Conservation (phyloP, 2,113 vertebrate species). For the Hippocampus mohnikei region DNA sequence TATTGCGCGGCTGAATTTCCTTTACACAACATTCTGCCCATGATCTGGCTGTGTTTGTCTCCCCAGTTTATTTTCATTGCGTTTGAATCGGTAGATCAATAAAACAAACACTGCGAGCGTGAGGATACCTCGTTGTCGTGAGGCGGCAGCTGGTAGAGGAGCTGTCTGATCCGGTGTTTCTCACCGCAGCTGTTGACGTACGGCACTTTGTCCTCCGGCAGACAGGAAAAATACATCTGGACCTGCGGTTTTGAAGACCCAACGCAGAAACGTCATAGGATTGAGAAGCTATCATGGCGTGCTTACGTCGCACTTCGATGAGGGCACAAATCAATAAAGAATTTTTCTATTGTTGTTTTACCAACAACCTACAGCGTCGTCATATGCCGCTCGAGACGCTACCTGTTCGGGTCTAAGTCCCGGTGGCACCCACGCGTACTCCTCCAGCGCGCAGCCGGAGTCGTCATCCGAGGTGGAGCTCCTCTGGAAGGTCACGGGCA, state of each 20-base stretch:
- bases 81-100: no score
- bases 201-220: slow-evolving; percentile 92
- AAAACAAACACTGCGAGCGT: no score
- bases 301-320: background rate
- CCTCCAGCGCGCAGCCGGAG: slow-evolving; percentile 91
- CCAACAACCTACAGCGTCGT: background rate
- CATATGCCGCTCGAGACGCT: background rate
- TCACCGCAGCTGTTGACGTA: slow-evolving; percentile 93
- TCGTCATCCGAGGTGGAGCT: slow-evolving; percentile 94
- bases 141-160: slow-evolving; percentile 92
- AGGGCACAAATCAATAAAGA: background rate
- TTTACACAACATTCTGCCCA: no score
- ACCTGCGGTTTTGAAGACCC: slow-evolving; percentile 67
- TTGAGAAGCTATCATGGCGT: background rate
- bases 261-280: slow-evolving; percentile 2
- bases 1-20: no score
- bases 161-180: slow-evolving; percentile 90
- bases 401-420: slow-evolving; percentile 92
- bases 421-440: slow-evolving; percentile 93
- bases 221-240: slow-evolving; percentile 89
- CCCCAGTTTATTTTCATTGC: no score
- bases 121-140: slow-evolving; percentile 90
- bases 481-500: slow-evolving; percentile 84
- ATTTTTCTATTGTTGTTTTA: slow-evolving; percentile 10
- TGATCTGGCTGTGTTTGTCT: no score